phyloP scores from a whole-genome alignment of 1,140 invertebrate genomes.

The Hypsibius dujardini region DNA sequence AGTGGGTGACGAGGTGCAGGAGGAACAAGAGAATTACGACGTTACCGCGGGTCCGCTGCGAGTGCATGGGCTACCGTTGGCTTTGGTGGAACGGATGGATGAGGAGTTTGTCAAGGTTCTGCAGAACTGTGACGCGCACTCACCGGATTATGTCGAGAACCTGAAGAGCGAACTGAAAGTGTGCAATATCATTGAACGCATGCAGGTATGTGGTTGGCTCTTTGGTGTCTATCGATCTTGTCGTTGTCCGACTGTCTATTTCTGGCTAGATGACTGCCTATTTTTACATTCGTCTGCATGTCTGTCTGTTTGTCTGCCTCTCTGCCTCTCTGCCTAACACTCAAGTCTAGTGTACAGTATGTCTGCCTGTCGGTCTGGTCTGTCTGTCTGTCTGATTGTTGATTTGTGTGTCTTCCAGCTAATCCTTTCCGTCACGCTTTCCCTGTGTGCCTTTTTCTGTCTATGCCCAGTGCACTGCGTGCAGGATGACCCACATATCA shows the following conservation, averaged over 20 bases:
- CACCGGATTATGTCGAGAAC: constrained; percentile 91
- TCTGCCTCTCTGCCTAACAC: too few relatives aligned
- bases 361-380: constrained; percentile 24
- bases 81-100: constrained; percentile 75
- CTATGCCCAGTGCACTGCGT: too few relatives aligned
- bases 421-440: too few relatives aligned
- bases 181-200: constrained; percentile 69
- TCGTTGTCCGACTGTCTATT: too few relatives aligned
- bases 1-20: constrained; percentile 64
- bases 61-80: constrained; percentile 67
- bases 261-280: not conserved
- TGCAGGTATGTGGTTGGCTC: constrained; percentile 36
- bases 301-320: too few relatives aligned
- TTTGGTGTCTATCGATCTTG: too few relatives aligned
- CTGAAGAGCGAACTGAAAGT: constrained; percentile 83
- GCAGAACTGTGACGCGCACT: constrained; percentile 89
- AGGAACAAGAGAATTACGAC: constrained; percentile 75
- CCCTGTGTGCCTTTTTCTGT: too few relatives aligned
- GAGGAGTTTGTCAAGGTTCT: constrained; percentile 93
- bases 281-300: not conserved
- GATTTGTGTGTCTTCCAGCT: too few relatives aligned
- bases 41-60: constrained; percentile 37
- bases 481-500: too few relatives aligned
- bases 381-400: too few relatives aligned
- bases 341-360: too few relatives aligned